Evolutionary conservation across 2,113 vertebrate genomes (phyloP), one percentile per base, ranked within the genome.

Genomic region (Carassius carassius): DNA sequence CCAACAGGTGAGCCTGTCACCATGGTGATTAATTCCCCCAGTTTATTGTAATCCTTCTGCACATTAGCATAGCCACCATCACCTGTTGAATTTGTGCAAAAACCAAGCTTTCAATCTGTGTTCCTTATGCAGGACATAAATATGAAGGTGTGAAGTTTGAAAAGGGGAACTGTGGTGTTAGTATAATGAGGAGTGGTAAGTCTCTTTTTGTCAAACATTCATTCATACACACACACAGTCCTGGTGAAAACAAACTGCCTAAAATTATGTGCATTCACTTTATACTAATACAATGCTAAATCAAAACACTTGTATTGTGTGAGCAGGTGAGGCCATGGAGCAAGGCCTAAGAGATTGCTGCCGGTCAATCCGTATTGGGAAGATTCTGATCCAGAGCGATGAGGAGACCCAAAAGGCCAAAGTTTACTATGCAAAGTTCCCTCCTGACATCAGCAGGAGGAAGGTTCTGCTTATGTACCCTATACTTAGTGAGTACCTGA

Each of bases 401-500:
- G 98, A 99, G 91, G 98, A 99, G 89, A 99, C 97, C 0, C 97
- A 99, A 89, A 95, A 96, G 92, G 98, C 98, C 17, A 99, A 99
- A 93, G 98, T 99, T 25, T 99, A 97, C 92, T 99, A 99, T 1
- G 97, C 98, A 74, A 99, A 99, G 90, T 99, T 99, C 67, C 98
- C 97, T 32, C 98, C 98, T 0, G 98, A 99, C 89, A 97, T 99
- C 85, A 97, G 96, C 92, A 94, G 96, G 86, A 96, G 98, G 84
- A 99, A 99, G 93, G 98, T 99, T 67, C 95, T 99, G 87, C 96
- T 99, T 49, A 99, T 99, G 97, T 99, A 99, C 90, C 98, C 97
- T 1, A 98, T 99, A 87, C 96, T 99, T 12, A 99, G 98, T 88
- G 54, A 88, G 86, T 87, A 62, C 25, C 47, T 41, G 17, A 73